phyloP scores from a whole-genome alignment of 2,797 vertebrate genomes.

The Gallinago stenura region DNA sequence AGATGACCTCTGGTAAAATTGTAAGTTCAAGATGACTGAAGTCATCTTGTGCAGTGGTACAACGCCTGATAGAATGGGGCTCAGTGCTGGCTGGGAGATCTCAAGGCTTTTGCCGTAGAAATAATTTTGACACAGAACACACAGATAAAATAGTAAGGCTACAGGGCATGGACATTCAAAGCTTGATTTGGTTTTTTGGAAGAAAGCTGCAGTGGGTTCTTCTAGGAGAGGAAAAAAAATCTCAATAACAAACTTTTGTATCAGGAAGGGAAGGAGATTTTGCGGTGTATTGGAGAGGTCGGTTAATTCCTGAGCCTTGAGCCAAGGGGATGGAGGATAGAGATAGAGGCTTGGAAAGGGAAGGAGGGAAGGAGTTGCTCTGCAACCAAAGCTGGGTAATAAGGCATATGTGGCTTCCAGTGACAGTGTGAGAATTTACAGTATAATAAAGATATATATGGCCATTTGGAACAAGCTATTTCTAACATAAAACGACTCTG shows the following conservation, averaged over 20 bases:
- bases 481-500: conserved; percentile 63
- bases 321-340: not conserved
- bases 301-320: not conserved
- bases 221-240: not conserved
- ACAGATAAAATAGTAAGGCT: not conserved
- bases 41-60: not conserved
- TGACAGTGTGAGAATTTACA: conserved; percentile 65
- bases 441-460: conserved; percentile 67
- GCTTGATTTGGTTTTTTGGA: not conserved
- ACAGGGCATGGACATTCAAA: not conserved
- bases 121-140: not conserved
- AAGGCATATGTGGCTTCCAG: conserved; percentile 44
- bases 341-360: not conserved
- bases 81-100: not conserved
- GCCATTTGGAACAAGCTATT: conserved; percentile 71
- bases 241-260: not conserved
- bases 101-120: not conserved
- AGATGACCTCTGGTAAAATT: not conserved
- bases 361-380: not conserved
- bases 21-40: not conserved
- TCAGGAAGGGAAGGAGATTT: not conserved
- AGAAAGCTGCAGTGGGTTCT: not conserved
- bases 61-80: not conserved
- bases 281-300: rapidly evolving
- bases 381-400: conserved; percentile 8